Base-by-base conservation (phyloP, 2,888 invertebrate genomes). In the Spicauda simplicius region DNA sequence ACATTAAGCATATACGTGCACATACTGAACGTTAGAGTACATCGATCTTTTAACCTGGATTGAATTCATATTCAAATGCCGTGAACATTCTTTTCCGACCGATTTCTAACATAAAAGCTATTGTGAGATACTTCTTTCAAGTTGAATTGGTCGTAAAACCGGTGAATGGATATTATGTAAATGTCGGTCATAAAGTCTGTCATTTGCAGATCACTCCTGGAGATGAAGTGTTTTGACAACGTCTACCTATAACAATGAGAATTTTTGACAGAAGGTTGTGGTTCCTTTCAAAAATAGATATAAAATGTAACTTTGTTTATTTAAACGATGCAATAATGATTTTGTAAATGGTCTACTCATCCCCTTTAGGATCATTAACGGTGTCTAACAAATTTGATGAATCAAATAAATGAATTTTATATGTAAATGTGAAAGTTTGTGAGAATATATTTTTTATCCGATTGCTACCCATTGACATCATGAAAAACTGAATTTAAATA, bases 151-250 rank as follows among this genome's bases (percentile, higher is more conserved):
- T 71, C 73, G 69, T 73, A 70, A 73, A 73, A 72, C 67, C 73
- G 70, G 69, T 71, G 71, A 72, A 71, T 70, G 72, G 65, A 71
- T 69, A 72, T 73, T 73, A 73, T 73, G 72, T 67, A 73, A 71
- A 72, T 73, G 70, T 68, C 66, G 69, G 72, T 64, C 70, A 68
- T 73, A 72, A 73, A 73, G 71, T 71, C 72, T 72, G 68, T 70
- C 71, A 70, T 73, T 73, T 67, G 65, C 70, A 71, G 71, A 73
- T 73, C 71, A 70, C 71, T 71, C n/a, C n/a, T 70, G 53, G 7
- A 14, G 52, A 64, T 52, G 45, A 64, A 64, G 19, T n/a, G 37
- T 52, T 52, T 61, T n/a, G 18, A 62, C 62, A 25, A 6, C 55
- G 20, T 20, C 19, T 16, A 20, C 37, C 8, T 25, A 20, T 7